phyloP scores from a whole-genome alignment of 2,888 invertebrate species.

The Drosophila conformis region DNA sequence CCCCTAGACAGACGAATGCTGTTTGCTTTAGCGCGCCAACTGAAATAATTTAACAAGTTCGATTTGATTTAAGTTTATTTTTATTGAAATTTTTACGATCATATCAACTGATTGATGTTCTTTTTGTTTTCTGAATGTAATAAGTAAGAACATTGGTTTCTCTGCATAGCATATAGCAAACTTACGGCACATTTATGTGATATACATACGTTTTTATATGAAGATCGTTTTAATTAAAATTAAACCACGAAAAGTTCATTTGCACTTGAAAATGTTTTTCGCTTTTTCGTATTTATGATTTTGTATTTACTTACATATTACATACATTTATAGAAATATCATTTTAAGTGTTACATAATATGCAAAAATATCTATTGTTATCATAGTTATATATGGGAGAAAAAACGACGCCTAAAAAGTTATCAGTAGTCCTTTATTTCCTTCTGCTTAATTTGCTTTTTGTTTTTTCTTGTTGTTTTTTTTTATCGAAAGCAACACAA shows the following conservation, averaged over 20 bases:
- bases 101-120: constrained; percentile 63
- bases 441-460: constrained; percentile 24
- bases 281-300: constrained; percentile 36
- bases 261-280: constrained; percentile 61
- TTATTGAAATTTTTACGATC: constrained; percentile 77
- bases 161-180: constrained; percentile 61
- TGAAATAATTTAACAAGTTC: constrained; percentile 14
- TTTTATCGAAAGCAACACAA: constrained; percentile 52
- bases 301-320: constrained; percentile 62
- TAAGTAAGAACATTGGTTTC: constrained; percentile 48
- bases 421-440: constrained; percentile 50
- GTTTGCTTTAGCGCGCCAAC: constrained; percentile 12
- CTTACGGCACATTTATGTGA: constrained; percentile 64
- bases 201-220: constrained; percentile 43
- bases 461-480: constrained; percentile 6
- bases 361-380: constrained; percentile 78
- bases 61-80: constrained; percentile 73
- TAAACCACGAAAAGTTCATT: constrained; percentile 39
- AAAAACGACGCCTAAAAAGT: constrained; percentile 71
- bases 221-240: constrained; percentile 43
- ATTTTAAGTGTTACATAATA: constrained; percentile 72
- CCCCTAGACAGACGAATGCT: constrained; percentile 17
- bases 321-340: constrained; percentile 68
- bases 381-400: constrained; percentile 58
- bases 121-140: constrained; percentile 34